Evolutionary conservation across 2,888 invertebrate species (phyloP).

Genomic region (Syrphus vitripennis): DNA sequence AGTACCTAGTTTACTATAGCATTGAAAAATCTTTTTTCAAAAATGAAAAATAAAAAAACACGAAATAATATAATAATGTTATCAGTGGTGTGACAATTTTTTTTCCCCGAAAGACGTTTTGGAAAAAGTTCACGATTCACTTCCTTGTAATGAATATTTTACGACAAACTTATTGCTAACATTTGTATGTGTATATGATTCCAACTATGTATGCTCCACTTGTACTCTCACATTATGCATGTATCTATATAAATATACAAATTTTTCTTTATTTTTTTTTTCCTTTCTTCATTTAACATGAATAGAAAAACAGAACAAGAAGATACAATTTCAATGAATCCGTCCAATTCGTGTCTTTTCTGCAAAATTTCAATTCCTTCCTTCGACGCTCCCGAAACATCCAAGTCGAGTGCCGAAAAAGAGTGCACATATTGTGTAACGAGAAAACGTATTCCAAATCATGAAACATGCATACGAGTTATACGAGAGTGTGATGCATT

Average conservation of each 20-base stretch:
- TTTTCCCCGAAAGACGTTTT: background rate
- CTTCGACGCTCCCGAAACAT: background rate
- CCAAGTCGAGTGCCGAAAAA: conserved; percentile 50
- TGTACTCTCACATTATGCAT: too few species aligned
- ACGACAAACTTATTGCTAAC: conserved; percentile 23
- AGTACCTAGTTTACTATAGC: too few species aligned
- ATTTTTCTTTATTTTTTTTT: background rate
- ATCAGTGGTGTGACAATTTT: conserved; percentile 34
- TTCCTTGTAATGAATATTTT: conserved; percentile 45
- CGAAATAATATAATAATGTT: conserved; percentile 45
- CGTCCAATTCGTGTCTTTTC: conserved; percentile 56
- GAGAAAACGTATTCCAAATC: conserved; percentile 72
- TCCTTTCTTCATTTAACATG: background rate
- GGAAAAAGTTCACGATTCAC: conserved; percentile 30
- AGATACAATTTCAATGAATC: conserved; percentile 62
- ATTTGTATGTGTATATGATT: background rate
- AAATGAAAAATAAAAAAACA: background rate
- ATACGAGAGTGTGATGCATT: conserved; percentile 61
- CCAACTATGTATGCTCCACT: too few species aligned
- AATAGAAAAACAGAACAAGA: conserved; percentile 16
- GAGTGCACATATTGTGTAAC: conserved; percentile 64
- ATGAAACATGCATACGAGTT: conserved; percentile 68
- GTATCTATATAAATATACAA: background rate
- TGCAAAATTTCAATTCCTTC: conserved; percentile 9
- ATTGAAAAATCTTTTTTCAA: too few species aligned